Evolutionary conservation across 2,888 invertebrate genomes (phyloP).

Genomic region (Cataglyphis rosenhaueri): DNA sequence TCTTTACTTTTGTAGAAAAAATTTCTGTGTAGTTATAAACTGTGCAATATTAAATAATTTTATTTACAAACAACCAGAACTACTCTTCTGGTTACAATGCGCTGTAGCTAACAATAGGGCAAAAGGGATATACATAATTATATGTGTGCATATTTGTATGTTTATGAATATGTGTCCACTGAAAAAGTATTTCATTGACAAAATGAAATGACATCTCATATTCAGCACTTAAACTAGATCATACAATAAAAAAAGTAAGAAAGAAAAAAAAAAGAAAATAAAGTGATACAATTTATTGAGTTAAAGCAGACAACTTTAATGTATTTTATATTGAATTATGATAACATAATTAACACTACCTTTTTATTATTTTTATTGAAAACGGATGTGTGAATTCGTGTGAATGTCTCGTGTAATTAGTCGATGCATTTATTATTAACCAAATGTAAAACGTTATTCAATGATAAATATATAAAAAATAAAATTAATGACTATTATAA

Average conservation of each 20-base stretch:
- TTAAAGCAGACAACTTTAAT: background rate
- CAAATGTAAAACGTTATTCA: background rate
- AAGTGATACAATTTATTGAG: background rate
- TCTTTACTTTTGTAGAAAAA: background rate
- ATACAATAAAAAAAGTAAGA: background rate
- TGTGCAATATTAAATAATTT: background rate
- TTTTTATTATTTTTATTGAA: background rate
- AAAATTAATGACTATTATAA: background rate
- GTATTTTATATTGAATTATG: background rate
- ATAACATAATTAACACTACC: background rate
- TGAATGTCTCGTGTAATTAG: background rate
- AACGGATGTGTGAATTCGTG: background rate
- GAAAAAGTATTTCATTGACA: background rate
- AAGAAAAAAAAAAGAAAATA: background rate
- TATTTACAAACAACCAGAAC: background rate
- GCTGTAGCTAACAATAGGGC: background rate
- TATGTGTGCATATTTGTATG: background rate
- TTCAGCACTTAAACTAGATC: background rate
- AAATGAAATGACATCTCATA: background rate
- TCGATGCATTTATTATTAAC: slow-evolving; percentile 37
- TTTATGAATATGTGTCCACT: background rate
- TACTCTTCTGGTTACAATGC: background rate
- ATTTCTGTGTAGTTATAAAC: background rate
- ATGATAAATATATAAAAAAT: slow-evolving; percentile 12
- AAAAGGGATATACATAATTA: background rate